A percentile compares a stretch with the other conserved stretches of the same genome.
Evolutionary conservation across 1,140 invertebrate genomes (phyloP).

Genomic region (Lasioglossum baleicum): DNA sequence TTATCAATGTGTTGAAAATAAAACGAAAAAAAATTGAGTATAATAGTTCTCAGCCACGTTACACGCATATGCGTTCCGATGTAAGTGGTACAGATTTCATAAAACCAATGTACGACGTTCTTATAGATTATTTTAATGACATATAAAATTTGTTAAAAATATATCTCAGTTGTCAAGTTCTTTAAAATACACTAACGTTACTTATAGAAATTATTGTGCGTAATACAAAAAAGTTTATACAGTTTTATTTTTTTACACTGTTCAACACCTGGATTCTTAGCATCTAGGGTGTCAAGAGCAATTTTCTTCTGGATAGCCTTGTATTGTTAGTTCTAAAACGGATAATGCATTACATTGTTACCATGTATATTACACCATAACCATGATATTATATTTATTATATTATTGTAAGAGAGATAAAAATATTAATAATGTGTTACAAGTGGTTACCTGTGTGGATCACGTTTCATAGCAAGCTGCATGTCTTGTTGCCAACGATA

Average conservation of each 20-base stretch:
- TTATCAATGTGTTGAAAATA: slow-evolving; percentile 21
- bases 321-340: slow-evolving; percentile 37
- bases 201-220: slow-evolving; percentile 34
- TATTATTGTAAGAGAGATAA: background rate
- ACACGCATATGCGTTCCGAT: slow-evolving; percentile 2
- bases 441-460: slow-evolving; percentile 58
- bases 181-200: slow-evolving; percentile 28
- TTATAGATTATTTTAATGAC: slow-evolving; percentile 35
- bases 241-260: slow-evolving; percentile 43
- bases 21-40: background rate
- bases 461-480: slow-evolving; percentile 65
- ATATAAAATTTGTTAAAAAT: slow-evolving; percentile 57
- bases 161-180: slow-evolving; percentile 35
- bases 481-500: slow-evolving; percentile 84
- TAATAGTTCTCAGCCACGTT: slow-evolving; percentile 15
- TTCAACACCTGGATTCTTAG: slow-evolving; percentile 9
- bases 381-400: background rate
- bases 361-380: background rate
- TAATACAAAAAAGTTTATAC: slow-evolving; percentile 33
- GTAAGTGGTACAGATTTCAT: slow-evolving; percentile 9
- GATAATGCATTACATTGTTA: slow-evolving; percentile 25
- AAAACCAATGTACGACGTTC: slow-evolving; percentile 19
- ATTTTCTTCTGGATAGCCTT: slow-evolving; percentile 36
- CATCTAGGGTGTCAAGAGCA: slow-evolving; percentile 39
- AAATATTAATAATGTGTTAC: background rate